Evolutionary conservation across 2,888 invertebrate species (phyloP).

Genomic region (Hydrotaea cyrtoneurina): DNA sequence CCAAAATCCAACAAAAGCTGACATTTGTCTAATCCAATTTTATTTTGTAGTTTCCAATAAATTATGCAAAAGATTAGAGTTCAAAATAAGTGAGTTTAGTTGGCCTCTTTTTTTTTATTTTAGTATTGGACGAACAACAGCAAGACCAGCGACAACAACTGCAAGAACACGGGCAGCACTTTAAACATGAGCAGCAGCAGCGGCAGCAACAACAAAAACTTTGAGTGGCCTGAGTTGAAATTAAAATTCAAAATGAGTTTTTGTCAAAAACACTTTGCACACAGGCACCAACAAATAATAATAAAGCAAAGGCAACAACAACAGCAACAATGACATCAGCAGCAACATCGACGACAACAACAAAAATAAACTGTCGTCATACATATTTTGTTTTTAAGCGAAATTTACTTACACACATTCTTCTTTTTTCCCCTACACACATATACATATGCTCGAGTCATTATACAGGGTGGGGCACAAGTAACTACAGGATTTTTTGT

Average conservation of each 20-base stretch:
- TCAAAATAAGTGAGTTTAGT: constrained; percentile 45
- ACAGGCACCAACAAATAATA: constrained; percentile 33
- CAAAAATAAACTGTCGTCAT: constrained; percentile 31
- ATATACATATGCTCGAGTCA: not conserved
- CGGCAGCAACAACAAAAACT: not conserved
- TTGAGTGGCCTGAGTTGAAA: constrained; percentile 49
- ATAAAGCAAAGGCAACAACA: constrained; percentile 16
- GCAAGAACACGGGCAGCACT: not conserved
- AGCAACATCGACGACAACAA: constrained; percentile 26
- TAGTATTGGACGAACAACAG: not conserved
- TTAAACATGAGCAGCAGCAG: not conserved
- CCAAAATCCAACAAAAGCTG: too few species aligned
- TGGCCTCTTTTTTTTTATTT: constrained; percentile 7
- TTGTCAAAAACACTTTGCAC: constrained; percentile 62
- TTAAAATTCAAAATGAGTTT: constrained; percentile 68
- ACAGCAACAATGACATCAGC: constrained; percentile 8
- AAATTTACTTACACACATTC: constrained; percentile 37
- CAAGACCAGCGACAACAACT: not conserved
- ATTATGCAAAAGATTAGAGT: constrained; percentile 60
- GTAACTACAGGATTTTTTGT: too few species aligned
- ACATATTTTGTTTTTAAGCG: constrained; percentile 40
- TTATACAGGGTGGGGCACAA: not conserved
- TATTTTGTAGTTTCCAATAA: not conserved
- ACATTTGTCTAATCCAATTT: not conserved
- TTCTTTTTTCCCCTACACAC: not conserved